Base-by-base conservation (phyloP, 2,888 invertebrate genomes). In the Norana najaformis region DNA sequence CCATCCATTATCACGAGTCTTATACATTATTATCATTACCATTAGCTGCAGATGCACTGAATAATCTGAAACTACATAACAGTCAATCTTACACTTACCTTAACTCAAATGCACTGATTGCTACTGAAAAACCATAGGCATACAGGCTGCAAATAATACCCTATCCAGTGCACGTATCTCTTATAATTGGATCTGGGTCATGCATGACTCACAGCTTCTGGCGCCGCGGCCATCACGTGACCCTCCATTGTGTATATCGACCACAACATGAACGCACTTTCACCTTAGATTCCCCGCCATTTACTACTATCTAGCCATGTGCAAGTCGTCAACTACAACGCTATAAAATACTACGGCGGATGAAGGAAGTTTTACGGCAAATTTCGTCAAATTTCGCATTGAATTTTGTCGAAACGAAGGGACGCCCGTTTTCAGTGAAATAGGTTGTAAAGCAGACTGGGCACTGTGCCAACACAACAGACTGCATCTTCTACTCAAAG, bases 191-290 rank as follows among this genome's bases (percentile, higher is more conserved):
- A 69, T 69, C 69, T 69, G n/a, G 69, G 69, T 69, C 69, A 69
- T 69, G 69, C 69, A 69, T 69, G 69, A 69, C 69, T 69, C 69
- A n/a, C n/a, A 69, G 69, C 69, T 69, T 69, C 69, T 69, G 37
- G 37, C 37, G 85, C 36, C 85, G 85, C 36, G 85, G 36, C 34
- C 35, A 23, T 85, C 85, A 85, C 85, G 85, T 85, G 85, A 85
- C 36, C 85, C 18, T 85, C 85, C 85, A 85, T 85, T 85, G 85
- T 85, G 85, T 85, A 35, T 35, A 85, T 37, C 85, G 85, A 85
- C 37, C 23, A 69, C 69, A 35, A 85, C 85, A 85, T 37, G 85
- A 85, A 36, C 36, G 85, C 85, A 85, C 35, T 85, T 85, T 37
- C 35, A 35, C 35, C 85, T 37, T n/a, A 85, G 35, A 37, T 85